Conservation (phyloP, 2,888 invertebrate species). For the Acanthosepion esculentum region DNA sequence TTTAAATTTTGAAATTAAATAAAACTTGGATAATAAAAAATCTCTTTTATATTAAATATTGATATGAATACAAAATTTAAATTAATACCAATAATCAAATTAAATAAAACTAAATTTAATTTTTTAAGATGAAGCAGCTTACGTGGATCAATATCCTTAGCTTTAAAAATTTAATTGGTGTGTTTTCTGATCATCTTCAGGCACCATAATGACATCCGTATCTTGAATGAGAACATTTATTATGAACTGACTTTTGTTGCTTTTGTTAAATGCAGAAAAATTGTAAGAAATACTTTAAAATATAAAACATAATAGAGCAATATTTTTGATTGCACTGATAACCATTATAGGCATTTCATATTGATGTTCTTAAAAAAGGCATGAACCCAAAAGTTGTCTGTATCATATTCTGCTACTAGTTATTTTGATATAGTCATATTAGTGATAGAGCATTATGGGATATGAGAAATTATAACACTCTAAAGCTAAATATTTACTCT, state of each 20-base stretch:
- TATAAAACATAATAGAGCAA: background rate
- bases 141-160: slow-evolving; percentile 4
- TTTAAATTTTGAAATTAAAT: background rate
- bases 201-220: background rate
- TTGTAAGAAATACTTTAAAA: background rate
- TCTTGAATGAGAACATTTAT: background rate
- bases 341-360: no score
- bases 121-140: background rate
- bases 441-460: no score
- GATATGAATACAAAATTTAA: background rate
- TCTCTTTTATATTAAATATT: background rate
- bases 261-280: background rate
- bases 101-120: slow-evolving; percentile 17
- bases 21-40: background rate
- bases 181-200: slow-evolving; percentile 6
- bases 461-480: no score
- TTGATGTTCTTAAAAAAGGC: no score
- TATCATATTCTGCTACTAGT: no score
- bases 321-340: background rate
- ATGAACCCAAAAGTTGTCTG: no score
- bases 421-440: no score
- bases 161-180: slow-evolving; percentile 20
- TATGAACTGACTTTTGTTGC: background rate
- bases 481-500: no score
- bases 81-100: slow-evolving; percentile 9